phyloP scores from a whole-genome alignment of 2,113 vertebrate species.

The Pygathrix nemaeus region DNA sequence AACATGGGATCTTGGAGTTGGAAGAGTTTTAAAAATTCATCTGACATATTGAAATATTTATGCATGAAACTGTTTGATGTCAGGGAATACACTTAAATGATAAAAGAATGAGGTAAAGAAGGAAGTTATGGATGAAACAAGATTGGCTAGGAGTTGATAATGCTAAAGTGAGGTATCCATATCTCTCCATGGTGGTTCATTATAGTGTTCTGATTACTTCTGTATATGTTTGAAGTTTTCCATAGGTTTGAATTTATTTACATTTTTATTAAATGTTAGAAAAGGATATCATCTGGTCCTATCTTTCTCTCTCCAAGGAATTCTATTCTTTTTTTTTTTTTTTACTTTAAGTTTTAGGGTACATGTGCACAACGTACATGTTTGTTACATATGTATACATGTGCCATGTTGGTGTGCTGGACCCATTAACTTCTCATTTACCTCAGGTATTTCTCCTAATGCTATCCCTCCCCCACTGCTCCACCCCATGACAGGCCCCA shows the following conservation, averaged over 20 bases:
- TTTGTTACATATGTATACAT: no score
- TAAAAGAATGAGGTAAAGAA: background rate
- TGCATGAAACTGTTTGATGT: constrained; percentile 12
- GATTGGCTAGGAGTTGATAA: background rate
- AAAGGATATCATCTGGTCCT: background rate
- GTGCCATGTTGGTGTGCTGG: no score
- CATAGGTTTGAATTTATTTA: constrained; percentile 44
- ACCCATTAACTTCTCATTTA: no score
- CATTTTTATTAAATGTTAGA: constrained; percentile 11
- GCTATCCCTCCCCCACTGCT: no score
- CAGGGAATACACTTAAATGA: constrained; percentile 29
- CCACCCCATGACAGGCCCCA: no score
- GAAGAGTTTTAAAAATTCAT: constrained; percentile 9
- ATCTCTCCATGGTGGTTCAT: background rate
- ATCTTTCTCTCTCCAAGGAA: background rate
- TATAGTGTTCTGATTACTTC: background rate
- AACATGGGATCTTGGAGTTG: background rate
- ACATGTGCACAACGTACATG: no score
- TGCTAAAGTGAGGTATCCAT: background rate
- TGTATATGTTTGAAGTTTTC: background rate
- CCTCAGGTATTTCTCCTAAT: no score
- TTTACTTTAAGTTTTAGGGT: no score
- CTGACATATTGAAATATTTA: constrained; percentile 23
- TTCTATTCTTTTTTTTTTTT: background rate
- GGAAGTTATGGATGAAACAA: background rate